Evolutionary conservation across 1,140 invertebrate genomes (phyloP), one percentile per base, ranked within the genome.

Genomic region (Caenorhabditis inopinata): DNA sequence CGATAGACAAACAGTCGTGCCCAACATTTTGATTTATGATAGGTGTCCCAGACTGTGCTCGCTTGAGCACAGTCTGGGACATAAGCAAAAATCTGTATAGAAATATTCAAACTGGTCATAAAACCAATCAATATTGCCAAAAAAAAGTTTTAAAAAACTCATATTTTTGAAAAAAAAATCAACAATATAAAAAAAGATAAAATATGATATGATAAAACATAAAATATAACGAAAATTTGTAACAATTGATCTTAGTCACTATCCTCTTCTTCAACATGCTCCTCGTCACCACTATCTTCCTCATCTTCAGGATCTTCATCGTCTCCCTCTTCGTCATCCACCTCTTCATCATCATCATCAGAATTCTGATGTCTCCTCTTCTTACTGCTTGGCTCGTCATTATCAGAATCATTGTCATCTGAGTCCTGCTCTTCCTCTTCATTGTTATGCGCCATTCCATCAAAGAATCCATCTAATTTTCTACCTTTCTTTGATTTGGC

Each of bases 401-500:
- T 51, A 42, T 47, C 46, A 2, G 32, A 38, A 46, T 82, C 49
- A 11, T 74, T 42, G n/a, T n/a, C n/a, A n/a, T 42, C 14, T 42
- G 6, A 14, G 38, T 42, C 38, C 38, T 7, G 14, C 38, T 42
- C n/a, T n/a, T n/a, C 76, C 27, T 75, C 35, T 18, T 78, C 29
- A 0, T 32, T 38, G 32, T 79, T 74, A 14, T 81, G 38, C 23
- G 81, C 42, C 29, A 82, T 42, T 38, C 80, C 81, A 42, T 79
- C 76, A 45, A 82, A 82, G 51, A 82, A 82, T 35, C 78, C 78
- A 25, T 80, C 81, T 3, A 23, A 27, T 14, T 83, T 74, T 14
- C 53, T 81, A 27, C 47, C 45, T 21, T 78, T 79, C 32, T 78
- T 82, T 47, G 83, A 48, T 62, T 82, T 79, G 12, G 80, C 74